Conservation (phyloP, 2,113 vertebrate genomes). For the Megaceryle maxima region DNA sequence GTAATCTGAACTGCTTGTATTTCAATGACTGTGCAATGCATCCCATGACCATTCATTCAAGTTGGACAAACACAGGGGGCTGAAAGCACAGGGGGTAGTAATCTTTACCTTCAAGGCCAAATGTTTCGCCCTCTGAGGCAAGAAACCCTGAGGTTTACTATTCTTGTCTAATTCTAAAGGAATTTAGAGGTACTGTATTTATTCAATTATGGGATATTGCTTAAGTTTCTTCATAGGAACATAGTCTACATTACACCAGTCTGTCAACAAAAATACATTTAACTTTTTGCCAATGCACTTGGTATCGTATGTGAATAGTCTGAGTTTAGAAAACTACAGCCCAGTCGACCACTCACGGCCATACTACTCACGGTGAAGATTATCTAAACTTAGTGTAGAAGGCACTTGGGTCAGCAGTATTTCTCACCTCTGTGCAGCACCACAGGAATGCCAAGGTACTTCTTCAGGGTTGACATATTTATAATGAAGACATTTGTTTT, state of each 20-base stretch:
- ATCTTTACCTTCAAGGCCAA: background rate
- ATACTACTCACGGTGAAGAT: background rate
- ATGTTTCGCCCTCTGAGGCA: background rate
- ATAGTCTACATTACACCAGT: background rate
- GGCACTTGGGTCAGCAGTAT: background rate
- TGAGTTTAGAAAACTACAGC: background rate
- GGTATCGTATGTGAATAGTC: background rate
- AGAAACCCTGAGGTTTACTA: background rate
- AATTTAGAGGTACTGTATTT: background rate
- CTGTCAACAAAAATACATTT: background rate
- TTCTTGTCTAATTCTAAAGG: background rate
- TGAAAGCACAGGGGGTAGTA: background rate
- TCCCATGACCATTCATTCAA: background rate
- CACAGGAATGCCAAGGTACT: background rate
- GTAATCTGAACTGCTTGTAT: background rate
- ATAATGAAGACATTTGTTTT: background rate
- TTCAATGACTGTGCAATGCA: background rate
- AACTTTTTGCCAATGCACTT: background rate
- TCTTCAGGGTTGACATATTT: background rate
- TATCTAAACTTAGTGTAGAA: background rate
- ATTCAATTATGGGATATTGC: background rate
- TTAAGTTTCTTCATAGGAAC: background rate
- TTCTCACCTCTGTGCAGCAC: background rate
- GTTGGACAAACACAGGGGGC: background rate
- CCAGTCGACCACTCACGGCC: background rate